Percentiles rank a stretch among this genome's conserved stretches.
These are phyloP conservation scores for Spinibarbus caldwelli DNA, from an alignment of 2,797 vertebrate species.

Conservation along the genomic window DNA sequence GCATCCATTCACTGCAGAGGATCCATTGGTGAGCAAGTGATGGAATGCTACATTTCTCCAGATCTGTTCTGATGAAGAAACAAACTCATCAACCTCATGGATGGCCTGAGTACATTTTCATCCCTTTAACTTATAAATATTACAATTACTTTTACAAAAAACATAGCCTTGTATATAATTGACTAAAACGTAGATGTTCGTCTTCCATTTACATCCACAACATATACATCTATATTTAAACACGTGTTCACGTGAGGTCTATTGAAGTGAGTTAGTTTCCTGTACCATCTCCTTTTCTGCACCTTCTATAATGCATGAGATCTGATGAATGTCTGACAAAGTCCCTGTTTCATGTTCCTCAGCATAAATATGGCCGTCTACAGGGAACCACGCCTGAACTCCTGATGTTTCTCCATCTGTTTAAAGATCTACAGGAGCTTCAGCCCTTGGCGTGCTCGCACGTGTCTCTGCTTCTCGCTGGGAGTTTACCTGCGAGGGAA, in stretches of 20 bases:
- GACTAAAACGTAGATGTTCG: neutral
- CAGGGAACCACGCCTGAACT: conserved; percentile 28
- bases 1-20: neutral
- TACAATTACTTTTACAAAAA: neutral
- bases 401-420: conserved; percentile 43
- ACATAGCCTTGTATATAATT: neutral
- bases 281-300: neutral
- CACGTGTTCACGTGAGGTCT: neutral
- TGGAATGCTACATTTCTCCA: neutral
- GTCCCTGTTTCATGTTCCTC: conserved; percentile 9
- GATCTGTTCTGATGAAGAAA: neutral
- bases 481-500: conserved; percentile 23
- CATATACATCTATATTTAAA: neutral
- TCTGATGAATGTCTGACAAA: conserved; percentile 17
- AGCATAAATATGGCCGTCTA: conserved; percentile 10
- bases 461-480: conserved; percentile 12
- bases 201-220: neutral
- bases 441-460: neutral
- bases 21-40: too few species aligned
- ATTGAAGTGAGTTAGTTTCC: neutral
- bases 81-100: neutral
- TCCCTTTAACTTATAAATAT: neutral
- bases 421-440: conserved; percentile 29
- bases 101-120: neutral
- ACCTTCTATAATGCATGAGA: conserved; percentile 27